phyloP scores from a whole-genome alignment of 2,888 invertebrate species.

The Pheosia gnoma region DNA sequence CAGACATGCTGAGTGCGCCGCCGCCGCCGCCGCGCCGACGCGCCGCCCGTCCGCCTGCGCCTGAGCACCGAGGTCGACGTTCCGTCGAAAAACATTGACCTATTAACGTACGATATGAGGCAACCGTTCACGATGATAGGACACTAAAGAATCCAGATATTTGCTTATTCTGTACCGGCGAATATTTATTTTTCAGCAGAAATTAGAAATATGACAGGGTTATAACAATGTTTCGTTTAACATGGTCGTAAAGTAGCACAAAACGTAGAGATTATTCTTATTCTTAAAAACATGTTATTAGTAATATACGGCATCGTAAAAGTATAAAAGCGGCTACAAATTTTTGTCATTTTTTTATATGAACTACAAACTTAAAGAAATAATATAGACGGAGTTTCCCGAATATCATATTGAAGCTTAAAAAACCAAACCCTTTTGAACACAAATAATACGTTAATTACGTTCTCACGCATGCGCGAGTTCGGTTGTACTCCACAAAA shows the following conservation, averaged over 20 bases:
- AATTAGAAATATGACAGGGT: slow-evolving; percentile 10
- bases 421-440: too few species aligned
- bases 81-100: slow-evolving; percentile 52
- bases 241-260: slow-evolving; percentile 21
- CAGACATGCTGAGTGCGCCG: slow-evolving; percentile 23
- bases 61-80: slow-evolving; percentile 40
- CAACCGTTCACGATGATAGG: slow-evolving; percentile 38
- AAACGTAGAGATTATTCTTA: slow-evolving; percentile 9
- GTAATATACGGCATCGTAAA: slow-evolving; percentile 13
- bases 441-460: too few species aligned
- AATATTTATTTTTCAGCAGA: slow-evolving; percentile 1
- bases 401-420: too few species aligned
- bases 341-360: too few species aligned
- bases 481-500: too few species aligned
- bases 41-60: slow-evolving; percentile 26
- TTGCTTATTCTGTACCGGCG: slow-evolving; percentile 22
- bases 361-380: too few species aligned
- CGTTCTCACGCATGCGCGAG: too few species aligned
- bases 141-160: slow-evolving; percentile 33
- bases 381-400: too few species aligned
- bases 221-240: slow-evolving; percentile 17
- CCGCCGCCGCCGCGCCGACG: slow-evolving; percentile 7
- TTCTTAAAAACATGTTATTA: slow-evolving; percentile 23
- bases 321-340: neutral
- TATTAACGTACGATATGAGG: slow-evolving; percentile 47